Evolutionary conservation across 2,797 vertebrate species (phyloP).

Genomic region (Remorina albescens): DNA sequence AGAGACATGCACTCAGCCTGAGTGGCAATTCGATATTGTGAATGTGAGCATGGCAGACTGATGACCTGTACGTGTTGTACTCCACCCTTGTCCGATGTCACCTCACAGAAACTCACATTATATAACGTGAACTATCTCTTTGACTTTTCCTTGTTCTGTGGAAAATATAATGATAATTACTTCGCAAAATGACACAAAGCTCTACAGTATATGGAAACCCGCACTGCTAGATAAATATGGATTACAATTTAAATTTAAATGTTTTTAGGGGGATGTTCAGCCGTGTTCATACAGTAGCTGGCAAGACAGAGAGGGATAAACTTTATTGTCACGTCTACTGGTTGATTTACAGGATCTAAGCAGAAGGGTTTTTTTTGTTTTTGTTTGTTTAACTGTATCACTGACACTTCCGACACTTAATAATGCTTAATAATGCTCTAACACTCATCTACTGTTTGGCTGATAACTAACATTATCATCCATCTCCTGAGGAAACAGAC

Average conservation of each 20-base stretch:
- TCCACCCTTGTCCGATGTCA: too few relatives aligned
- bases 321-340: background rate
- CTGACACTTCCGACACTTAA: slow-evolving; percentile 13
- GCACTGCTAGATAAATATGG: background rate
- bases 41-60: too few relatives aligned
- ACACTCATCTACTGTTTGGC: slow-evolving; percentile 42
- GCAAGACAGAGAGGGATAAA: background rate
- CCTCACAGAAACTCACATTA: too few relatives aligned
- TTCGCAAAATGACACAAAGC: background rate
- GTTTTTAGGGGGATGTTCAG: background rate
- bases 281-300: background rate
- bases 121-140: too few relatives aligned
- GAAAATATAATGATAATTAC: background rate
- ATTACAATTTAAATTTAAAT: background rate
- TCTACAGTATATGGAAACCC: background rate
- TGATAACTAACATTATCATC: slow-evolving; percentile 50
- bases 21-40: too few relatives aligned
- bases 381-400: slow-evolving; percentile 13
- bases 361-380: background rate
- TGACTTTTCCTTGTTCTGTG: too few relatives aligned
- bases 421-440: slow-evolving; percentile 9
- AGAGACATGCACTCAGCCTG: too few relatives aligned
- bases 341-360: slow-evolving; percentile 8
- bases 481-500: slow-evolving; percentile 40
- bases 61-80: too few relatives aligned